Evolutionary conservation across 2,113 vertebrate genomes (phyloP).

Genomic region (Calypte anna): DNA sequence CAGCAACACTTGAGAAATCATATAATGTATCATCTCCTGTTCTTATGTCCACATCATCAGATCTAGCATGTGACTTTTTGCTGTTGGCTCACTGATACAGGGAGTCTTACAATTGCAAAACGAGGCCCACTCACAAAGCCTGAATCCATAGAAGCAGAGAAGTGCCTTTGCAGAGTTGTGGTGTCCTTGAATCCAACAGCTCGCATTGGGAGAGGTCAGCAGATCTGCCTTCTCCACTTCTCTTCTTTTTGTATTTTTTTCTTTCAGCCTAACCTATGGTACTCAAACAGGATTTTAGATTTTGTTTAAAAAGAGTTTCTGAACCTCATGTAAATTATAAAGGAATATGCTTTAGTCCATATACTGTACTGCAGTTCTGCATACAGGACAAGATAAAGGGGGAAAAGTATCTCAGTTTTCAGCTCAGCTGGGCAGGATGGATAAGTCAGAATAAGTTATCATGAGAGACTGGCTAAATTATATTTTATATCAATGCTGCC

Average conservation of each 20-base stretch:
- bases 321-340: neutral
- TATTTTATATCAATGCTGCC: neutral
- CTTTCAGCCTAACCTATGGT: neutral
- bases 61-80: neutral
- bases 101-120: neutral
- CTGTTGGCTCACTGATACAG: neutral
- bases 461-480: neutral
- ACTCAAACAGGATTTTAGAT: neutral
- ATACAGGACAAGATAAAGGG: neutral
- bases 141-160: neutral
- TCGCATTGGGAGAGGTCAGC: neutral
- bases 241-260: neutral
- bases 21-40: neutral
- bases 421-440: neutral
- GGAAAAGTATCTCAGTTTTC: neutral
- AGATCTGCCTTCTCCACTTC: neutral
- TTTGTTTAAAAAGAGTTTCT: neutral
- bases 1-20: neutral
- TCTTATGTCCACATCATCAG: neutral
- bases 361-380: neutral
- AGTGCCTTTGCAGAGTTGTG: neutral
- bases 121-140: neutral
- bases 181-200: neutral
- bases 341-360: neutral
- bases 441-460: neutral